Evolutionary conservation across 2,797 vertebrate genomes (phyloP), one percentile per base, ranked within the genome.

Genomic region (Spheniscus humboldti): DNA sequence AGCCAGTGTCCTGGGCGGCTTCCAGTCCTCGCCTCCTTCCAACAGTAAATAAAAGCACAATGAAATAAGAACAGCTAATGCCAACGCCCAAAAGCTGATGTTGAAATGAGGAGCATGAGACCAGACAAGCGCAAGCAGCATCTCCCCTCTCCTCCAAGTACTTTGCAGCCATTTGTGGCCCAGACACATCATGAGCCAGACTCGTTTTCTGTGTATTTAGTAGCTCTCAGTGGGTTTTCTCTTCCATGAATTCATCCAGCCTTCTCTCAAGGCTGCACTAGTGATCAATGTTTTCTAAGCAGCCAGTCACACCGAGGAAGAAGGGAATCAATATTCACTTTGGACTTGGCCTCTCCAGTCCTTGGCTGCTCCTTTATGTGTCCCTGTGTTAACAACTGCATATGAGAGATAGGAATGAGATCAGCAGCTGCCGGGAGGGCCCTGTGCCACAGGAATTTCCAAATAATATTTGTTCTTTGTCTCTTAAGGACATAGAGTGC

Each of bases 31-130:
- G 0, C 48, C 80, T 92, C 86, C 52, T 95, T 89, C 92, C 76
- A 95, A 52, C 33, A 67, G 69, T 77, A 88, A 92, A 95, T 71
- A 88, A 88, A 92, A 93, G 33, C 43, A 37, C 56, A 78, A 81
- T 50, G 35, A 89, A 88, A 53, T 64, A 81, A 84, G 24, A 85
- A n/a, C 59, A 81, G 50, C 80, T 84, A 78, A 86, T 66, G 41
- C 67, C 73, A 86, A 52, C 2, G 4, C 77, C 74, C 50, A 74
- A 89, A 93, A 93, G 50, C 77, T 82, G 84, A 52, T 87, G 74
- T 5, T 73, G 77, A 75, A 81, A 89, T 11, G 3, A 87, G 57
- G 39, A 91, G 63, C 43, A 8, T 55, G 64, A 80, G 59, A 69
- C 6, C 13, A 5, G 77, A 56, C 37, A 78, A 71, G 28, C 0